Evolutionary conservation across 2,113 vertebrate genomes (phyloP), one percentile per base, ranked within the genome.

Genomic region (Tautogolabrus adspersus): DNA sequence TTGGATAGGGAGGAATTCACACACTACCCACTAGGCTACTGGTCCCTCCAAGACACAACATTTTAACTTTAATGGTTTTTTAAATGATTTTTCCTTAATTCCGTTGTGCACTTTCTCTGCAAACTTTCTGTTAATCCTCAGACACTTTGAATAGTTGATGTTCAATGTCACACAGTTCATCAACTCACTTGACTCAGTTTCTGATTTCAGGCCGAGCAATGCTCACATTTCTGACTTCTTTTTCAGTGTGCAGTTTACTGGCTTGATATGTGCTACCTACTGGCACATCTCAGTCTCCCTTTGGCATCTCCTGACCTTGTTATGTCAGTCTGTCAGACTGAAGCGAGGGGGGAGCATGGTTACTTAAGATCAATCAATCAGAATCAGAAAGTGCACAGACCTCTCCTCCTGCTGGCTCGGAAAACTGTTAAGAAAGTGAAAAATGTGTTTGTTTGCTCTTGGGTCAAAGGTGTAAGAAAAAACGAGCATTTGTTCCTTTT

Each of bases 251-350:
- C 49, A 70, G 67, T 77, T 86, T 49, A 51, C 61, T 69, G 68
- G 9, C 26, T 58, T 73, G 55, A 58, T 83, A 72, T 87, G 68
- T 84, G 68, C 52, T 78, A 72, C 75, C 61, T 79, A 54, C 66
- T 77, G 86, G 71, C 81, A 83, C 59, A 66, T 87, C 70, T 83
- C 78, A 42, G 15, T 84, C 72, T 86, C 77, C 84, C 86, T 57
- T 74, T 85, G 85, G 86, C 88, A 81, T 78, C 72, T 83, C 47
- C 66, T 90, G 88, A 87, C 89, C 88, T 82, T 87, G 83, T 91
- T 92, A 68, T 90, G 88, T 91, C 91, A 90, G 79, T 82, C 61
- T 86, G 67, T 49, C 57, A 56, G 81, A 34, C 61, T 68, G 68
- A 87, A 85, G 65, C 34, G 30, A 5, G 46, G 21, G 47, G 52